Conservation (phyloP, 2,113 vertebrate species). For the Trinectes maculatus region DNA sequence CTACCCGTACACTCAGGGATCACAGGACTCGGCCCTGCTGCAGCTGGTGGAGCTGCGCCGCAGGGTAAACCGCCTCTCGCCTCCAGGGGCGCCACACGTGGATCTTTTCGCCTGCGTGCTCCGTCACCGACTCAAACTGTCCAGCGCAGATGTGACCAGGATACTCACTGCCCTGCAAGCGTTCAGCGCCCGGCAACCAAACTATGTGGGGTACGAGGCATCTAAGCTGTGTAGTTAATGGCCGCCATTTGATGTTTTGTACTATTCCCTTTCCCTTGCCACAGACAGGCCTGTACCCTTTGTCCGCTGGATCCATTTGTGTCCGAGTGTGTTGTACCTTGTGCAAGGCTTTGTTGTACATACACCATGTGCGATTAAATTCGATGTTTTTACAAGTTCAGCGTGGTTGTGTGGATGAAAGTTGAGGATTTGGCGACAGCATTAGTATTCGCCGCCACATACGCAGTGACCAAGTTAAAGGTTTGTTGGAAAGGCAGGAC, state of each 20-base stretch:
- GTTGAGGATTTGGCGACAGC: neutral
- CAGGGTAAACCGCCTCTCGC: constrained; percentile 94
- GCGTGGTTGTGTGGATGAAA: constrained; percentile 57
- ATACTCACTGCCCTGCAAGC: constrained; percentile 92
- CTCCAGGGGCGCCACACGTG: constrained; percentile 87
- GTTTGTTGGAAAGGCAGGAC: neutral
- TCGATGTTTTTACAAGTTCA: constrained; percentile 59
- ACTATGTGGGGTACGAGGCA: constrained; percentile 87
- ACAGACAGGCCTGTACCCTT: constrained; percentile 46
- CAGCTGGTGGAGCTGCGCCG: constrained; percentile 96
- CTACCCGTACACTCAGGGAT: constrained; percentile 97
- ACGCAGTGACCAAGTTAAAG: constrained; percentile 13
- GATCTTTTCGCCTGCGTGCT: constrained; percentile 97
- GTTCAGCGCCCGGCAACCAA: constrained; percentile 90
- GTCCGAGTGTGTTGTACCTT: constrained; percentile 63
- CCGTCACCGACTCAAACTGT: constrained; percentile 94
- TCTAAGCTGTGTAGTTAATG: constrained; percentile 95
- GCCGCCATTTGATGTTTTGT: constrained; percentile 63
- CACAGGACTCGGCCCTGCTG: constrained; percentile 93
- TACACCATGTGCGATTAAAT: constrained; percentile 73
- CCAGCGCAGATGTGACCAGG: constrained; percentile 91
- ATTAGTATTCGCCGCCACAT: neutral
- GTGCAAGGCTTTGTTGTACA: constrained; percentile 69
- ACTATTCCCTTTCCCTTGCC: constrained; percentile 40
- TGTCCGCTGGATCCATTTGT: constrained; percentile 66